Evolutionary conservation across 35 echinoderm and acorn worm species (phyloP), one percentile per base, ranked within the genome.

Genomic region (Lytechinus variegatus): DNA sequence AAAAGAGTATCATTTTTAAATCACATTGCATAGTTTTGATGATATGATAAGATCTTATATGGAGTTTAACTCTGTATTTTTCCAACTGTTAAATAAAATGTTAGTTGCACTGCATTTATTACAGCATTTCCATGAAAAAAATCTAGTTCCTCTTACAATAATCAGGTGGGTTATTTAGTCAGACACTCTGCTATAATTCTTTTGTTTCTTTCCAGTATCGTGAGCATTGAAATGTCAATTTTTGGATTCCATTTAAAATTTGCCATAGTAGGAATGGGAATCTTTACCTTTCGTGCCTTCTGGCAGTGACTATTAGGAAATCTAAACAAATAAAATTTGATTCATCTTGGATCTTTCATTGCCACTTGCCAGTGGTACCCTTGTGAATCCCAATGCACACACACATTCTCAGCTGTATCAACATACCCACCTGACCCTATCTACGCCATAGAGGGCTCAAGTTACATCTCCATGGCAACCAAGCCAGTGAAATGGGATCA

Each of bases 391-490:
- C 66, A 79, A 79, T 6, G 66, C 66, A 79, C n/a, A n/a, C n/a
- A n/a, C n/a, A n/a, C 33, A 44, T 44, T 19, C 66, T 79, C 66
- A 79, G 66, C 66, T 79, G 66, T 79, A 79, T 79, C 66, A 79
- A 79, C 66, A 79, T 79, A 24, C n/a, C 66, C n/a, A 79, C 66
- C 66, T 79, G 66, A 79, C 66, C 66, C 66, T 24, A 16, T 79
- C 66, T 79, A 79, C 66, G 66, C 66, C 66, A 79, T 79, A 79
- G 66, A 79, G 66, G 66, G 66, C 66, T 79, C 66, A 79, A 79
- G 66, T 79, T 79, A 24, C 66, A 79, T 79, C 21, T 16, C n/a
- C 66, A 79, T 79, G 66, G 66, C 66, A 79, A 79, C 66, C 66
- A 8, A 79, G 66, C 66, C n/a, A 24, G 66, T 24, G 66, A 79